phyloP scores from a whole-genome alignment of 1,140 invertebrate species.

The Macrobrachium rosenbergii region DNA sequence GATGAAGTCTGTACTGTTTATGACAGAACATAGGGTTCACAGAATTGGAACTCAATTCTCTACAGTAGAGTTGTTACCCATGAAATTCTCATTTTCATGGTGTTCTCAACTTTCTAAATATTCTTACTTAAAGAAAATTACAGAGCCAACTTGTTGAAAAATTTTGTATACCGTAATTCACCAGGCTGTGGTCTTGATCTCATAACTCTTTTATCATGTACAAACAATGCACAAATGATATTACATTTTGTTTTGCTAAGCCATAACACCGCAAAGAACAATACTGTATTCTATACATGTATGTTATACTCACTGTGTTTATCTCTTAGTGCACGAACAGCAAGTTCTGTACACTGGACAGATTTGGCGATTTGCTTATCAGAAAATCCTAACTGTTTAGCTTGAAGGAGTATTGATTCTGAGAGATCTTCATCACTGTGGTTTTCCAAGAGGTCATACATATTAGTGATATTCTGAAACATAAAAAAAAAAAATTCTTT shows the following conservation, averaged over 20 bases:
- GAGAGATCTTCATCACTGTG: slow-evolving; percentile 75
- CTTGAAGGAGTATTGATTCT: slow-evolving; percentile 78
- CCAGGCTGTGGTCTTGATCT: no score
- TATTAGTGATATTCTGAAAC: slow-evolving; percentile 83
- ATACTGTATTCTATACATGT: background rate
- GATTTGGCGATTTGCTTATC: slow-evolving; percentile 95
- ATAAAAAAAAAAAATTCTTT: background rate
- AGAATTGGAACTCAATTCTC: no score
- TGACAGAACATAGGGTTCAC: no score
- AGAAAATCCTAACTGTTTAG: slow-evolving; percentile 96
- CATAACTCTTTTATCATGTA: no score
- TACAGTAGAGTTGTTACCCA: no score
- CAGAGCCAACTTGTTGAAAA: no score
- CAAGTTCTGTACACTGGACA: slow-evolving; percentile 88
- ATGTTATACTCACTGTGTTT: slow-evolving; percentile 74
- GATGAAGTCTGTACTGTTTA: no score
- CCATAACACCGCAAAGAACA: background rate
- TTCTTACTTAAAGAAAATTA: no score
- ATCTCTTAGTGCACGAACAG: slow-evolving; percentile 81
- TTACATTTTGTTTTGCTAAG: background rate
- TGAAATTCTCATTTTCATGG: no score
- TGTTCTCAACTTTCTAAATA: no score
- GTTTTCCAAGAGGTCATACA: slow-evolving; percentile 77
- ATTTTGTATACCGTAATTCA: no score
- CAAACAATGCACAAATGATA: no score